These are phyloP conservation scores for Epicauta chinensis DNA, from an alignment of 1,140 invertebrate species.

Conservation along the genomic window DNA sequence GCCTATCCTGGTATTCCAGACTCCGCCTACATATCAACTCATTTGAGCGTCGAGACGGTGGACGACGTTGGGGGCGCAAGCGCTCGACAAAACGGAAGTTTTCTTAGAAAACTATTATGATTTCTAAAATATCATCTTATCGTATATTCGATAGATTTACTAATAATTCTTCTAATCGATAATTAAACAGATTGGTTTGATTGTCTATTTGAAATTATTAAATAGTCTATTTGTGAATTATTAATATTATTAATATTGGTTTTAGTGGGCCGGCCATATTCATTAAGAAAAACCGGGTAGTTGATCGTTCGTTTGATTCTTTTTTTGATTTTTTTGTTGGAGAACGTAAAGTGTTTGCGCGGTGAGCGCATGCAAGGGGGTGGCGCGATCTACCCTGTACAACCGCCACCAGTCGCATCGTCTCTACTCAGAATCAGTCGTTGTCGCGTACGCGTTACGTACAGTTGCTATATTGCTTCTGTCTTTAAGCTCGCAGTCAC, in stretches of 20 bases:
- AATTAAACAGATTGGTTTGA: no score
- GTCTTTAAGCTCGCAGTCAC: conserved; percentile 25
- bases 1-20: conserved; percentile 32
- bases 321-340: background rate
- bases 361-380: conserved; percentile 30
- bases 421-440: conserved; percentile 21
- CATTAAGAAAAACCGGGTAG: conserved; percentile 36
- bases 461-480: conserved; percentile 18
- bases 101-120: no score
- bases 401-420: conserved; percentile 8
- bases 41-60: conserved; percentile 37
- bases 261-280: conserved; percentile 34
- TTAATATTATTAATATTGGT: no score
- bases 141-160: no score
- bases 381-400: conserved; percentile 25
- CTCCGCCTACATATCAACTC: conserved; percentile 38
- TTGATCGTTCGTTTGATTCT: conserved; percentile 29
- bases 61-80: conserved; percentile 25
- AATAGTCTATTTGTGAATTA: no score
- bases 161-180: no score
- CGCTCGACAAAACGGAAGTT: conserved; percentile 6
- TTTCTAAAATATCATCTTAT: no score
- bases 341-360: conserved; percentile 29
- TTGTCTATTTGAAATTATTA: no score
- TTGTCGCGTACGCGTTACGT: conserved; percentile 12